phyloP scores from a whole-genome alignment of 2,888 invertebrate genomes.

The Euzophera pinguis region DNA sequence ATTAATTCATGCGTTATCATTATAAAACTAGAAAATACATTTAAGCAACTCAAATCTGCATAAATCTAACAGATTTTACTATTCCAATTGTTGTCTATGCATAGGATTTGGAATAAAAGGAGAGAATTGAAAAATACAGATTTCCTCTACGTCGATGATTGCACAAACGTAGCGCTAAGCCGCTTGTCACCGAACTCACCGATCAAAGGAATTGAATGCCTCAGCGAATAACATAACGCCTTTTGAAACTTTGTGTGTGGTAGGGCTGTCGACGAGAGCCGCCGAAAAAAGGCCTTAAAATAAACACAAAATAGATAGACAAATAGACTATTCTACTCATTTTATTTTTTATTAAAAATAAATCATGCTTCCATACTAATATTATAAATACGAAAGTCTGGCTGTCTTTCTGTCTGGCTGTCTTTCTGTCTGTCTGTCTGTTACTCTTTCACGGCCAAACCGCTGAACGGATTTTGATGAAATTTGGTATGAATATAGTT shows the following conservation, averaged over 20 bases:
- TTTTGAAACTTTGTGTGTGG: slow-evolving; percentile 35
- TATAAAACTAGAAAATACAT: too few species aligned
- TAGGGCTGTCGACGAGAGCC: background rate
- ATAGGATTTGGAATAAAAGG: slow-evolving; percentile 14
- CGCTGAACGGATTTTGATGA: too few species aligned
- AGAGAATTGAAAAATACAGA: slow-evolving; percentile 37
- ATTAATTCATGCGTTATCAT: too few species aligned
- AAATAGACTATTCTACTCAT: too few species aligned
- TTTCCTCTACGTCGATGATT: slow-evolving; percentile 46
- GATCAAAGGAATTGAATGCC: slow-evolving; percentile 44
- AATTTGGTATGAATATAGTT: too few species aligned
- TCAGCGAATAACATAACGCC: slow-evolving; percentile 42
- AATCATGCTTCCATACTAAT: too few species aligned
- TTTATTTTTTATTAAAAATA: too few species aligned
- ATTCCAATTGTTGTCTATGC: background rate
- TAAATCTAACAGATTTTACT: background rate
- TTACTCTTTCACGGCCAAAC: too few species aligned
- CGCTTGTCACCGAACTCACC: slow-evolving; percentile 25
- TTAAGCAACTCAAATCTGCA: background rate
- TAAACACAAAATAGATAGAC: too few species aligned
- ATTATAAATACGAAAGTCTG: too few species aligned
- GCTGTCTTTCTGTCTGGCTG: too few species aligned
- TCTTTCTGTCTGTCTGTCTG: too few species aligned
- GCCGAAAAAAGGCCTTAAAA: background rate
- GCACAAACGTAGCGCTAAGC: slow-evolving; percentile 46